A percentile compares a stretch with the other conserved stretches of the same genome.
phyloP scores from a whole-genome alignment of 1,140 invertebrate genomes.

The Rhynchophorus ferrugineus region DNA sequence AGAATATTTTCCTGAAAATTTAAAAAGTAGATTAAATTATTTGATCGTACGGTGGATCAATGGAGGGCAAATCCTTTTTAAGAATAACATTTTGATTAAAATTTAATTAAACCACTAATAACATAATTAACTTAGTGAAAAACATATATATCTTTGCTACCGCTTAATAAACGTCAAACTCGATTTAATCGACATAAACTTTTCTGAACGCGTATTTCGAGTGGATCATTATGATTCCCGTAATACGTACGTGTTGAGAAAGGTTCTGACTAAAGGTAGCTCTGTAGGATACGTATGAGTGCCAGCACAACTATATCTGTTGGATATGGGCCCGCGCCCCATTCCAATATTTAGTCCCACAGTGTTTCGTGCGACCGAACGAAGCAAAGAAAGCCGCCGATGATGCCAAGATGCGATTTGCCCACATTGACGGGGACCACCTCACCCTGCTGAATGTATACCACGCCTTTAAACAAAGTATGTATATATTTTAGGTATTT shows the following conservation, averaged over 20 bases:
- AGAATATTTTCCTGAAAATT: too few relatives aligned
- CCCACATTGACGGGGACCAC: conserved; percentile 99
- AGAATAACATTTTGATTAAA: too few relatives aligned
- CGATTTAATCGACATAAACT: too few relatives aligned
- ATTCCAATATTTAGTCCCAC: conserved; percentile 77
- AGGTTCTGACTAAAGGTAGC: conserved; percentile 42
- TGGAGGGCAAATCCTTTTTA: too few relatives aligned
- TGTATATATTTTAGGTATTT: conserved; percentile 41
- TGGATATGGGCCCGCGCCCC: conserved; percentile 48
- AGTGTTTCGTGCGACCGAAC: conserved; percentile 98
- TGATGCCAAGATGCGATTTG: conserved; percentile 98
- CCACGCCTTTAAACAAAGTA: conserved; percentile 99
- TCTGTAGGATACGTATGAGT: conserved; percentile 43
- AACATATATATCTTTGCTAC: too few relatives aligned
- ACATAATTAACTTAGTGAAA: too few relatives aligned
- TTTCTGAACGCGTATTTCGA: conserved; percentile 22
- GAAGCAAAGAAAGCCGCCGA: conserved; percentile 99
- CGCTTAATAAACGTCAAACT: too few relatives aligned
- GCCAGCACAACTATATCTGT: conserved; percentile 48
- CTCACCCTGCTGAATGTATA: conserved; percentile 91
- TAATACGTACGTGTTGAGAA: conserved; percentile 7
- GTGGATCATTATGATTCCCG: conserved; percentile 12
- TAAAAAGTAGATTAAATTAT: too few relatives aligned
- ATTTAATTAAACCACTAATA: too few relatives aligned
- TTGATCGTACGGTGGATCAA: too few relatives aligned